These are phyloP conservation scores for Mimas tiliae DNA, from an alignment of 2,888 invertebrate genomes.

Conservation along the genomic window DNA sequence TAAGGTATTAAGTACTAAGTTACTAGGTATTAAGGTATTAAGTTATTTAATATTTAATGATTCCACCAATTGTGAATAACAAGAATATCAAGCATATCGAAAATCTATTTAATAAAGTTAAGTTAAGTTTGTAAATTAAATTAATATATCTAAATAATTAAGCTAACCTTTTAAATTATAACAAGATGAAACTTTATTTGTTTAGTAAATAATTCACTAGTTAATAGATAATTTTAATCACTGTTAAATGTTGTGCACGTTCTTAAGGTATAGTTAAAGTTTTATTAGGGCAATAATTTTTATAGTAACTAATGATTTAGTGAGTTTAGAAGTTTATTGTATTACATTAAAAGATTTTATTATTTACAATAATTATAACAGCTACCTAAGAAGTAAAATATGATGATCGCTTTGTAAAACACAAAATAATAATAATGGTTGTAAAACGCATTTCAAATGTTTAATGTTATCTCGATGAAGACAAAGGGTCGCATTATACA, in stretches of 20 bases:
- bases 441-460: constrained; percentile 2
- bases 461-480: background rate
- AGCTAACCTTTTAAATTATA: constrained; percentile 57
- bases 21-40: background rate
- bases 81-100: constrained; percentile 84
- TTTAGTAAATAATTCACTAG: constrained; percentile 69
- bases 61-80: constrained; percentile 59
- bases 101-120: constrained; percentile 51
- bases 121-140: constrained; percentile 48
- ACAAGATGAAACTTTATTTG: constrained; percentile 64
- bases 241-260: constrained; percentile 85
- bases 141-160: constrained; percentile 62
- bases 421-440: constrained; percentile 7
- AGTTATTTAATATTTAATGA: constrained; percentile 29
- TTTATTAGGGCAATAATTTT: constrained; percentile 78
- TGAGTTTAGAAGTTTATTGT: constrained; percentile 34
- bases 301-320: constrained; percentile 38
- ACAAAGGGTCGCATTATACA: constrained; percentile 6
- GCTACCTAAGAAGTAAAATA: constrained; percentile 9
- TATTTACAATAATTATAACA: constrained; percentile 33
- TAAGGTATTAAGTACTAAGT: no score
- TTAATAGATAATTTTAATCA: constrained; percentile 78
- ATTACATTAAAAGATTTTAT: constrained; percentile 32
- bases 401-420: background rate
- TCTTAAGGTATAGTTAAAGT: constrained; percentile 70